Base-by-base conservation (phyloP, 2,113 vertebrate genomes). In the Sorex fumeus region DNA sequence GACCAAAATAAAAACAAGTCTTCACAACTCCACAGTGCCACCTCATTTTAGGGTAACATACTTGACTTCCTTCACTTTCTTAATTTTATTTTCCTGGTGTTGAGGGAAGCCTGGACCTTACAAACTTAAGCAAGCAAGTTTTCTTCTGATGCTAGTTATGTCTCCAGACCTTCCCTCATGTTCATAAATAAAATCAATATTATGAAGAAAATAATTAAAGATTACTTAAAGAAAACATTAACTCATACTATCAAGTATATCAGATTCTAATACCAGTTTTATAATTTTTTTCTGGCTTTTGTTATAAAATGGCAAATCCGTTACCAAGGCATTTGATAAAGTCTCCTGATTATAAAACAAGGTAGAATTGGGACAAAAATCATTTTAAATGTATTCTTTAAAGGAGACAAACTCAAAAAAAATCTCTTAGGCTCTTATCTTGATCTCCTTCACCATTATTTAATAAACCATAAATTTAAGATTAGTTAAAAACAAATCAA, bases 21-120 rank as follows among this genome's bases (percentile, higher is more conserved):
- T 93, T n/a, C 66, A 23, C 27, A 75, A 80, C 23, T n/a, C 27
- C 90, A 12, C 2, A 76, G n/a, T 76, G 72, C 21, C 23, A 80
- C 43, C 11, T 67, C 50, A 78, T 36, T 45, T 75, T 71, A 81
- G 4, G 13, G 71, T 70, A 85, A 82, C 84, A 67, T 40, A 36
- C 47, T 91, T 84, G 85, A 25, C 62, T 94, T 84, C 47, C 8
- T 84, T 86, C 3, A 27, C 47, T 40, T 83, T 77, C 53, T 53
- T 53, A 19, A 60, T 16, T 60, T 60, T 60, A 60, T 60, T 60
- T 60, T 60, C 57, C 21, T 21, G 57, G 18, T 60, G 57, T 23
- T 23, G 21, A 60, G 8, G 57, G 57, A 60, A 60, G 18, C 57
- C 18, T 23, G 57, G 19, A 60, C 57, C 57, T 60, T 60, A 60